Base-by-base conservation (phyloP, 2,797 vertebrate genomes). In the Apogon hyalosoma region DNA sequence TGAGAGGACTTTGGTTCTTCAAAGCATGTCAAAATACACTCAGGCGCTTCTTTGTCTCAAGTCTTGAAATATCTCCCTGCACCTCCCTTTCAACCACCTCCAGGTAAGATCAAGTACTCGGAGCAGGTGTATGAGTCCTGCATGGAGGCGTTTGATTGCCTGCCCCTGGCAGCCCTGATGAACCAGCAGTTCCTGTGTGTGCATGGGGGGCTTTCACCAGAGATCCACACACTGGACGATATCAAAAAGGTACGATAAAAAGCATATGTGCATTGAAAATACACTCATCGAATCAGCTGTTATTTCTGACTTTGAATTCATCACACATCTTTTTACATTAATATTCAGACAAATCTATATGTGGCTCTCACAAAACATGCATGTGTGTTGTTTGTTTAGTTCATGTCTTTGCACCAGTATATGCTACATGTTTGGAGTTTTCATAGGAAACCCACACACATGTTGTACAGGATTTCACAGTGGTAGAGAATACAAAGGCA, bases 101-200 rank as follows among this genome's bases (percentile, higher is more conserved):
- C 86, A 95, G 94, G 94, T 94, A 95, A 94, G 93, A 95, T 95
- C 81, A 95, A 95, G 86, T 95, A 95, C 90, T 95, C 94, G 16
- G 94, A 95, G 88, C 94, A 95, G 90, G 94, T 95, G 77, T 95
- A 95, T 9, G 94, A 95, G 21, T 92, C 93, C 53, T 95, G 94
- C 84, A 95, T 95, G 94, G 94, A 95, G 77, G 94, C 94, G 21
- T 95, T 95, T 63, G 94, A 95, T 84, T 95, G 94, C 86, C 84
- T 95, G 83, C 94, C 94, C 19, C 89, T 95, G 69, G 94, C 94
- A 11, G 94, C 94, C 33, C 91, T 95, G 84, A 95, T 95, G 94
- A 95, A 95, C 90, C 94, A 95, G 89, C 94, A 95, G 92, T 95
- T 95, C 77, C 87, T 95, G 57, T 95, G 94, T 43, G 94, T 95